phyloP scores from a whole-genome alignment of 2,888 invertebrate genomes.

The Lochmaea capreae region DNA sequence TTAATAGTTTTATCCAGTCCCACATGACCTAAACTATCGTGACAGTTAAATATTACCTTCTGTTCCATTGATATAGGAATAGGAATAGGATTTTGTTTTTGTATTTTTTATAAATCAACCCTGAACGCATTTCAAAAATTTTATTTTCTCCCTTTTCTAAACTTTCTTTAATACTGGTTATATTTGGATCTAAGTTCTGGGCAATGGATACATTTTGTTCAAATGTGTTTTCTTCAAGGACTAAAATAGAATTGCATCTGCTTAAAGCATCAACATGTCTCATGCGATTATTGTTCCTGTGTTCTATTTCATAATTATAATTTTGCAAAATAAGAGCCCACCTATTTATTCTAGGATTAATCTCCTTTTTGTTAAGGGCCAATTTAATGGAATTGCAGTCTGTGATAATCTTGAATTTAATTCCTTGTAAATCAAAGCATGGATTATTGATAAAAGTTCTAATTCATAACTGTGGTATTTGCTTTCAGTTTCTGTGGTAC shows the following conservation, averaged over 20 bases:
- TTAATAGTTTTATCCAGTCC: constrained; percentile 24
- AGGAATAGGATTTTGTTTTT: constrained; percentile 15
- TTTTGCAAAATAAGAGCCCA: constrained; percentile 40
- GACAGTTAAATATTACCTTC: constrained; percentile 16
- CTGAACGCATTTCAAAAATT: constrained; percentile 4
- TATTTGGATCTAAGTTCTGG: constrained; percentile 24
- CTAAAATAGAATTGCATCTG: constrained; percentile 16
- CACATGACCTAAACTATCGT: constrained; percentile 28
- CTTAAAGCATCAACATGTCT: constrained; percentile 26
- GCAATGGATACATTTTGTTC: constrained; percentile 8
- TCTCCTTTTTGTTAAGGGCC: constrained; percentile 30
- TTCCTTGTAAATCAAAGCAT: constrained; percentile 33
- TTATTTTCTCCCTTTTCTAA: background rate
- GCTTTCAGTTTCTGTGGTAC: too few relatives aligned
- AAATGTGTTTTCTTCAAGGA: background rate
- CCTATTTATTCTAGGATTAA: background rate
- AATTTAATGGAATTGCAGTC: constrained; percentile 29
- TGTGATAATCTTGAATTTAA: constrained; percentile 45
- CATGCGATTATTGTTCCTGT: constrained; percentile 20
- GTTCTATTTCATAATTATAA: constrained; percentile 22
- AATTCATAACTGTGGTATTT: too few relatives aligned
- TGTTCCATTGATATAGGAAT: constrained; percentile 8
- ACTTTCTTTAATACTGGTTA: constrained; percentile 33
- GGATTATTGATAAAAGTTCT: constrained; percentile 14
- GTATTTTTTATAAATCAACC: constrained; percentile 13